Evolutionary conservation across 1,140 invertebrate genomes (phyloP).

Genomic region (Saccostrea cuccullata): DNA sequence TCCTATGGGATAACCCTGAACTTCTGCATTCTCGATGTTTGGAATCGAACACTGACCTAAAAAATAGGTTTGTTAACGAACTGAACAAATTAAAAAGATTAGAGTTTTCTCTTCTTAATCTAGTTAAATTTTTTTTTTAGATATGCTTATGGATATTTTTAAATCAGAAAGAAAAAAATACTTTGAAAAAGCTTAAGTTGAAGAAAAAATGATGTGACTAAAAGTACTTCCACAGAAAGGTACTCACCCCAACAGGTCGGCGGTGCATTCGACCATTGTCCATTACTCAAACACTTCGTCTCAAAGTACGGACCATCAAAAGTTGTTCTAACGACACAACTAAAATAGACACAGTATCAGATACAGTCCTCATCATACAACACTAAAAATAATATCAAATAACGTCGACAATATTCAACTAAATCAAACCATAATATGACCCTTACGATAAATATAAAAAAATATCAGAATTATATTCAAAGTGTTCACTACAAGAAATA

Average conservation of each 20-base stretch:
- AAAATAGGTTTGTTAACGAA: background rate
- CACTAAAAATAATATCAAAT: no score
- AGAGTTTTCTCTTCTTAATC: no score
- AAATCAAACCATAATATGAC: no score
- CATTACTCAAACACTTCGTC: slow-evolving; percentile 93
- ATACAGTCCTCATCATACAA: no score
- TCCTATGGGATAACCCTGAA: slow-evolving; percentile 77
- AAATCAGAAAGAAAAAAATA: background rate
- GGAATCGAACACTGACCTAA: slow-evolving; percentile 94
- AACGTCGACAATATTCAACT: no score
- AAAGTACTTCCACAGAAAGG: background rate
- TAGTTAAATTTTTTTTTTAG: no score
- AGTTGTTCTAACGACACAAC: slow-evolving; percentile 95
- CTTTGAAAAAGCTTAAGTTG: no score
- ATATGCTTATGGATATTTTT: no score
- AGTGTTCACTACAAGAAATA: no score
- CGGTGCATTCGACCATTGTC: slow-evolving; percentile 93
- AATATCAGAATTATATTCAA: no score
- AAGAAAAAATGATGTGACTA: background rate
- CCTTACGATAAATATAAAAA: no score
- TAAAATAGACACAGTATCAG: slow-evolving; percentile 63
- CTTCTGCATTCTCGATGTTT: slow-evolving; percentile 89
- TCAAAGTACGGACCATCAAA: slow-evolving; percentile 86
- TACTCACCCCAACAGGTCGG: slow-evolving; percentile 89
- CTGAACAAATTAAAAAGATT: no score